These are phyloP conservation scores for Pongo abelii DNA, from an alignment of 2,113 vertebrate species.

Conservation along the genomic window DNA sequence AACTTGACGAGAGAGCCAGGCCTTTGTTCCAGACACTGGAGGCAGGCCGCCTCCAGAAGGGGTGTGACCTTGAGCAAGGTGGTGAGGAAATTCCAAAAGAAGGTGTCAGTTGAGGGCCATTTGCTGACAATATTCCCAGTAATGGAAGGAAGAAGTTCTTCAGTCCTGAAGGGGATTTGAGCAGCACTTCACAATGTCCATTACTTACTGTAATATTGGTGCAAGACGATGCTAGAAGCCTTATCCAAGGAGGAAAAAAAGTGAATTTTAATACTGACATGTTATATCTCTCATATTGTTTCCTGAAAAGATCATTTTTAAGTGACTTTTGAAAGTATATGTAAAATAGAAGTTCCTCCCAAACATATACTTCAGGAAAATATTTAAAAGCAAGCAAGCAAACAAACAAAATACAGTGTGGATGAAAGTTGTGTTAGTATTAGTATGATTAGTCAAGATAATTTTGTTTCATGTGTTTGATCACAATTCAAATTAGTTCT, in stretches of 20 bases:
- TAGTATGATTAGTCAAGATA: not conserved
- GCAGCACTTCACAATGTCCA: too few species aligned
- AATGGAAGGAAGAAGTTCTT: not conserved
- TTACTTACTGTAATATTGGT: not conserved
- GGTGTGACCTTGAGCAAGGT: not conserved
- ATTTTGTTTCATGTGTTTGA: not conserved
- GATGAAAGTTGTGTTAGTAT: not conserved
- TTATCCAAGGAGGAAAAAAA: not conserved
- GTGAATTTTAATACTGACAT: not conserved
- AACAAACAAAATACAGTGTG: not conserved
- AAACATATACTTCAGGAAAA: slow-evolving; percentile 13
- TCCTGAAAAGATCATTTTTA: not conserved
- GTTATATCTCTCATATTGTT: not conserved
- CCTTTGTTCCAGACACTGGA: not conserved
- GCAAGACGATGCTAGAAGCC: not conserved
- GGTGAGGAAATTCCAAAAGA: not conserved
- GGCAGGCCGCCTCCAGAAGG: not conserved
- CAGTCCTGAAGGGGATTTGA: not conserved
- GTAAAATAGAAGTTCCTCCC: not conserved
- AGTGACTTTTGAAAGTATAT: not conserved
- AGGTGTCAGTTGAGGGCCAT: not conserved
- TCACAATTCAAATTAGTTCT: not conserved
- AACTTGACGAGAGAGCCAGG: not conserved
- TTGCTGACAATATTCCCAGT: not conserved
- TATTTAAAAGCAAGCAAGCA: not conserved